A percentile compares a stretch with the other conserved stretches of the same genome.
Evolutionary conservation across 2,888 invertebrate species (phyloP).

Genomic region (Diloba caeruleocephala): DNA sequence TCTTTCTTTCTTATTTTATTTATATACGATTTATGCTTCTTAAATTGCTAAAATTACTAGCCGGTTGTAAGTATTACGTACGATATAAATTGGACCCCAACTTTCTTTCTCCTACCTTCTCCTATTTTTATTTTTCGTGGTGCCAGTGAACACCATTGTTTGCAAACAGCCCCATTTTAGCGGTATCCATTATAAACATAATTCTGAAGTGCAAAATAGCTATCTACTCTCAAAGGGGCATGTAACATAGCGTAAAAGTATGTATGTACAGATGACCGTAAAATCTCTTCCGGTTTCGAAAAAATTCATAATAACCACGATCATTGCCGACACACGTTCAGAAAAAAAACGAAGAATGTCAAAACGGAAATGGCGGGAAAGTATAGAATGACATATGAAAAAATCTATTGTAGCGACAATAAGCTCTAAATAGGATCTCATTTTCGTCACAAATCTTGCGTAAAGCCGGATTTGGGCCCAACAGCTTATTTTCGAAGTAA

Average conservation of each 20-base stretch:
- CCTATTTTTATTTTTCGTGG: no score
- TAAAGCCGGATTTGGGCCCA: slow-evolving; percentile 59
- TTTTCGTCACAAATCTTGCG: slow-evolving; percentile 59
- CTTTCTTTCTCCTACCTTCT: no score
- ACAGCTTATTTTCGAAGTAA: slow-evolving; percentile 60
- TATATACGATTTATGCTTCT: no score
- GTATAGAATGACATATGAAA: slow-evolving; percentile 48
- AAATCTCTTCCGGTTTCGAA: slow-evolving; percentile 39
- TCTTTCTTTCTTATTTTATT: no score
- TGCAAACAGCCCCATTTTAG: no score
- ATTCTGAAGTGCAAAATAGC: background rate
- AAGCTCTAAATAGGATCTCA: slow-evolving; percentile 49
- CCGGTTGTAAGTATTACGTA: no score
- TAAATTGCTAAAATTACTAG: no score
- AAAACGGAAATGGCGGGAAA: slow-evolving; percentile 54
- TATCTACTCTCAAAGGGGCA: background rate
- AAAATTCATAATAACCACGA: slow-evolving; percentile 44
- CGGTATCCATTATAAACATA: no score
- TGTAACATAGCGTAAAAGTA: slow-evolving; percentile 1
- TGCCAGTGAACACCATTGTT: no score
- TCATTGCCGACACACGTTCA: slow-evolving; percentile 54
- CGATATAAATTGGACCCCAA: no score
- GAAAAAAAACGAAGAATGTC: slow-evolving; percentile 40
- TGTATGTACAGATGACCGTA: slow-evolving; percentile 26
- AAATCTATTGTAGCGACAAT: slow-evolving; percentile 40